A percentile compares a stretch with the other conserved stretches of the same genome.
Evolutionary conservation across 2,888 invertebrate genomes (phyloP).

Genomic region (Cryptophagus acutangulus): DNA sequence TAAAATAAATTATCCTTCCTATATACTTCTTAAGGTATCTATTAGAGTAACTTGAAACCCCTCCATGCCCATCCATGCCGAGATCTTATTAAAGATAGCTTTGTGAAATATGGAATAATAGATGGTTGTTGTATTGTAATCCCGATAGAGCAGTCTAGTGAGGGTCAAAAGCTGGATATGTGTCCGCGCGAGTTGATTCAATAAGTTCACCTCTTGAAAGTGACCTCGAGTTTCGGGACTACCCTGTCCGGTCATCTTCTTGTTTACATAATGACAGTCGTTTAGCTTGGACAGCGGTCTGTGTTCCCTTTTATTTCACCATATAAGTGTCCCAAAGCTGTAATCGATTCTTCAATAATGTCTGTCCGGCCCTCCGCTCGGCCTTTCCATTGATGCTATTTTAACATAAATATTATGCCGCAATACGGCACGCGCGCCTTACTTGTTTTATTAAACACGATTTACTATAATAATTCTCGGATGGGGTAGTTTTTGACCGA

Average conservation of each 20-base stretch:
- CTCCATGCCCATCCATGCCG: too few species aligned
- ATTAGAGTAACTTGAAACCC: too few species aligned
- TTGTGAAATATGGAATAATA: too few species aligned
- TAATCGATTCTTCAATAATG: constrained; percentile 44
- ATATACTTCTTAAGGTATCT: too few species aligned
- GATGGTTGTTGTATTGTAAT: too few species aligned
- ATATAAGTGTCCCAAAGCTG: constrained; percentile 42
- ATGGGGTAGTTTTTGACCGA: too few species aligned
- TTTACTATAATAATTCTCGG: too few species aligned
- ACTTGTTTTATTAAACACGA: constrained; percentile 31
- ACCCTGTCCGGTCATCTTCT: constrained; percentile 40
- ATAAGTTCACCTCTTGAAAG: constrained; percentile 43
- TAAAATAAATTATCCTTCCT: too few species aligned
- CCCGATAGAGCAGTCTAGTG: too few species aligned
- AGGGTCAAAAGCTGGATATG: constrained; percentile 2
- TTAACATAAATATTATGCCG: constrained; percentile 29
- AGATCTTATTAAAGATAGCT: constrained; percentile 1
- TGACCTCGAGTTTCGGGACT: constrained; percentile 25
- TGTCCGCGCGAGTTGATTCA: constrained; percentile 39
- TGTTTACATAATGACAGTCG: constrained; percentile 48
- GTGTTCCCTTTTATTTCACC: constrained; percentile 42
- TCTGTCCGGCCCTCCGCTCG: constrained; percentile 31
- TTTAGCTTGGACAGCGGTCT: constrained; percentile 43
- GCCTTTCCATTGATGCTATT: constrained; percentile 5
- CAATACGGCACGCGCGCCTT: constrained; percentile 25